Percentiles rank a stretch among this genome's conserved stretches.
Conservation (phyloP, 2,888 invertebrate species). For the Diploptera punctata region DNA sequence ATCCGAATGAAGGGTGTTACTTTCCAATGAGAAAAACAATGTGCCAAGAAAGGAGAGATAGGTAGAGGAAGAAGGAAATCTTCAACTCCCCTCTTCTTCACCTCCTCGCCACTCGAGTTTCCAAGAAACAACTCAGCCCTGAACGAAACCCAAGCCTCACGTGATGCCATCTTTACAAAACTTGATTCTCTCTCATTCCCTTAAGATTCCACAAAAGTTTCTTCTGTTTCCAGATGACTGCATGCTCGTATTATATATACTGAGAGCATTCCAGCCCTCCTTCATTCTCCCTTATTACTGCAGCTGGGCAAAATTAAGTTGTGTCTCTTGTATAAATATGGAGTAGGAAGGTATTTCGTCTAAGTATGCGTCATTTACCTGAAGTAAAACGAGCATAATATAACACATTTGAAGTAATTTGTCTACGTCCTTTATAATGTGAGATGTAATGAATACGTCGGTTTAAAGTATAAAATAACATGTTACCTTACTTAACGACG, state of each 20-base stretch:
- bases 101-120: neutral
- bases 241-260: neutral
- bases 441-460: too few species aligned
- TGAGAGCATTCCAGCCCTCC: too few species aligned
- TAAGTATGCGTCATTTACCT: too few species aligned
- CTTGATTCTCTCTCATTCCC: neutral
- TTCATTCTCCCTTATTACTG: neutral
- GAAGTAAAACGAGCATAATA: too few species aligned
- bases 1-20: neutral
- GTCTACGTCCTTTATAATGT: too few species aligned
- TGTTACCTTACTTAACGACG: too few species aligned
- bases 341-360: too few species aligned
- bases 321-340: neutral
- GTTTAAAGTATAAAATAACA: too few species aligned
- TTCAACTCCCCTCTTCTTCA: neutral
- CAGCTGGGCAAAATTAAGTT: slow-evolving; percentile 14
- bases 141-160: neutral
- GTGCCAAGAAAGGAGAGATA: neutral
- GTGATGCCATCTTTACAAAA: neutral
- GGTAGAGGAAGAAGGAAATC: neutral
- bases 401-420: too few species aligned
- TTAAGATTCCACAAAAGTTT: slow-evolving; percentile 22
- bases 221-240: slow-evolving; percentile 17
- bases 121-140: neutral
- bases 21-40: slow-evolving; percentile 14